A percentile compares a stretch with the other conserved stretches of the same genome.
These are phyloP conservation scores for Ephestia elutella DNA, from an alignment of 1,140 invertebrate genomes.

Conservation along the genomic window DNA sequence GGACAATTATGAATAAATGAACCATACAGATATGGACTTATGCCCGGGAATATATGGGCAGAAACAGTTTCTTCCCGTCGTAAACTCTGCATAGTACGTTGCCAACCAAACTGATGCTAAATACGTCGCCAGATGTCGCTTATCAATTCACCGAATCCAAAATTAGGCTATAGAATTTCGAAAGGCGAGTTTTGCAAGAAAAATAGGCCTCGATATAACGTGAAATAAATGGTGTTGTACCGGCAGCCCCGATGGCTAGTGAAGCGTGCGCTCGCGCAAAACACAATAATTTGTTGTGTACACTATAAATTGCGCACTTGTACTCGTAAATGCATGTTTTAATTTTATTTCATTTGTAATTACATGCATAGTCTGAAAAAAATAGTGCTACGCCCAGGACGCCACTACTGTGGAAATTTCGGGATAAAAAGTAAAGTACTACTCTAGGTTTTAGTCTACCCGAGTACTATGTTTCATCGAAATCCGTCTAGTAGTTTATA, in stretches of 20 bases:
- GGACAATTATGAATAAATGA: too few relatives aligned
- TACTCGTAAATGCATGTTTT: background rate
- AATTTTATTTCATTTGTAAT: too few relatives aligned
- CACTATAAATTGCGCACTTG: constrained; percentile 17
- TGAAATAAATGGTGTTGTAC: constrained; percentile 17
- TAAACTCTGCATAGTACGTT: too few relatives aligned
- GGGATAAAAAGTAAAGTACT: too few relatives aligned
- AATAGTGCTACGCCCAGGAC: too few relatives aligned
- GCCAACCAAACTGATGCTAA: background rate
- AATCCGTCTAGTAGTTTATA: too few relatives aligned
- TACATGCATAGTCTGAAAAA: too few relatives aligned
- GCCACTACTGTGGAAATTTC: too few relatives aligned
- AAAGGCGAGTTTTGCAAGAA: constrained; percentile 8
- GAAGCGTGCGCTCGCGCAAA: constrained; percentile 37
- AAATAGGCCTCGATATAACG: constrained; percentile 7
- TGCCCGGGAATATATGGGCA: too few relatives aligned
- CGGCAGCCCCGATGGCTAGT: constrained; percentile 45
- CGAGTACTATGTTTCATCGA: too few relatives aligned
- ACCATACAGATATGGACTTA: background rate
- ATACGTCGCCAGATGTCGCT: background rate
- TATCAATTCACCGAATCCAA: background rate
- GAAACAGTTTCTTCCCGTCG: too few relatives aligned
- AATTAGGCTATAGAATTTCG: constrained; percentile 5
- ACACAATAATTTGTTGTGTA: constrained; percentile 33
- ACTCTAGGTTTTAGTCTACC: too few relatives aligned